Percentiles rank a stretch among this genome's conserved stretches.
These are phyloP conservation scores for Norana najaformis DNA, from an alignment of 2,888 invertebrate genomes.

Conservation along the genomic window DNA sequence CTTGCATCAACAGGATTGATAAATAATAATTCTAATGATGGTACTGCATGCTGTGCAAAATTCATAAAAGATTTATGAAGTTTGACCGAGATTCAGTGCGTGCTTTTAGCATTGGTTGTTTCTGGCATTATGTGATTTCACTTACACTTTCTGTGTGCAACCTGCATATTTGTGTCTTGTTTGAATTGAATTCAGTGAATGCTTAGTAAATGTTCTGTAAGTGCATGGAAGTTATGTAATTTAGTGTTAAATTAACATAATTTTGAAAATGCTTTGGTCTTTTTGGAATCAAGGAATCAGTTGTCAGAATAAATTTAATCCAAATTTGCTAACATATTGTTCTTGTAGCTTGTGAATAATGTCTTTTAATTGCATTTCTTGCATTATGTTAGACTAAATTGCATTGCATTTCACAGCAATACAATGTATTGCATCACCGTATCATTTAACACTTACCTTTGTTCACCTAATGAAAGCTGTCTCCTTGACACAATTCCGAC, in stretches of 20 bases:
- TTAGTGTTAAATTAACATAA: neutral
- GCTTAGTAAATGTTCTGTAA: neutral
- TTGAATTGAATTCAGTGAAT: neutral
- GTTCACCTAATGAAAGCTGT: too few species aligned
- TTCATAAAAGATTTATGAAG: too few species aligned
- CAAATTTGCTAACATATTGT: neutral
- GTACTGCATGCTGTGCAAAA: conserved; percentile 13
- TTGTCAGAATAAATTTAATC: neutral
- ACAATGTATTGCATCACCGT: neutral
- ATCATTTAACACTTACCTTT: neutral
- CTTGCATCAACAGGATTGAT: neutral
- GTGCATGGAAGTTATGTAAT: neutral
- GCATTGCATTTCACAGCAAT: neutral
- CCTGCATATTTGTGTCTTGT: neutral
- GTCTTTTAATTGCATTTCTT: neutral
- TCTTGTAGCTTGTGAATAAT: neutral
- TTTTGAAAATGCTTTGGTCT: neutral
- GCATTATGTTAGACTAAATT: neutral
- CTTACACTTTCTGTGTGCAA: neutral
- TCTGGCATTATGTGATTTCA: neutral
- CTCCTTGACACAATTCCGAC: too few species aligned
- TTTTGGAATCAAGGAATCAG: neutral
- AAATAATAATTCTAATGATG: too few species aligned
- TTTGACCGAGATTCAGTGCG: too few species aligned
- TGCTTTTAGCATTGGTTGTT: neutral